Evolutionary conservation across 2,888 invertebrate species (phyloP).

Genomic region (Linnaemya vulpina): DNA sequence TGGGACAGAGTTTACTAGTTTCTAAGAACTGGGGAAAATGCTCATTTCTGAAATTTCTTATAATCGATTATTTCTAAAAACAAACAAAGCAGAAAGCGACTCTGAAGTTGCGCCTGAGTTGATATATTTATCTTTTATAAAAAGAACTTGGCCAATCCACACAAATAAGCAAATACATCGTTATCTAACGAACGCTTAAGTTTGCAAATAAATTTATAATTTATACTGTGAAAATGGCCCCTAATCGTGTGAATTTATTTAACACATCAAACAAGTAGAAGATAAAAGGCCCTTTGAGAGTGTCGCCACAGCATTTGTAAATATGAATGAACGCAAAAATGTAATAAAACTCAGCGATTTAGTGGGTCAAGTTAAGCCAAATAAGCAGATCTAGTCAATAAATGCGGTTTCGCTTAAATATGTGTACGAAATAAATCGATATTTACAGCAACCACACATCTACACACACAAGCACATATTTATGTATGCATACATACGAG

Average conservation of each 20-base stretch:
- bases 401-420: slow-evolving; percentile 43
- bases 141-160: too few relatives aligned
- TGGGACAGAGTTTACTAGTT: too few relatives aligned
- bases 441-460: slow-evolving; percentile 1
- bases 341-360: background rate
- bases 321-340: background rate
- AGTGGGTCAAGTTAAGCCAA: slow-evolving; percentile 60
- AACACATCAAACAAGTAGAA: background rate
- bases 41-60: too few relatives aligned
- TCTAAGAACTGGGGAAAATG: too few relatives aligned
- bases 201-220: background rate
- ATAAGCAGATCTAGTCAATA: slow-evolving; percentile 20
- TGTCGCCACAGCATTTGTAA: background rate
- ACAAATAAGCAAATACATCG: too few relatives aligned
- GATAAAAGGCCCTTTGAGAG: background rate
- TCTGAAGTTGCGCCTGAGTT: too few relatives aligned
- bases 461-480: background rate
- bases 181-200: background rate
- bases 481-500: background rate
- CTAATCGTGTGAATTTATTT: background rate
- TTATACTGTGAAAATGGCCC: background rate
- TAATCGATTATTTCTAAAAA: too few relatives aligned
- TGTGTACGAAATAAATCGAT: slow-evolving; percentile 1
- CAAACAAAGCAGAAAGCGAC: too few relatives aligned
- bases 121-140: too few relatives aligned